Conservation (phyloP, 2,888 invertebrate genomes). For the Copidosoma aretas region DNA sequence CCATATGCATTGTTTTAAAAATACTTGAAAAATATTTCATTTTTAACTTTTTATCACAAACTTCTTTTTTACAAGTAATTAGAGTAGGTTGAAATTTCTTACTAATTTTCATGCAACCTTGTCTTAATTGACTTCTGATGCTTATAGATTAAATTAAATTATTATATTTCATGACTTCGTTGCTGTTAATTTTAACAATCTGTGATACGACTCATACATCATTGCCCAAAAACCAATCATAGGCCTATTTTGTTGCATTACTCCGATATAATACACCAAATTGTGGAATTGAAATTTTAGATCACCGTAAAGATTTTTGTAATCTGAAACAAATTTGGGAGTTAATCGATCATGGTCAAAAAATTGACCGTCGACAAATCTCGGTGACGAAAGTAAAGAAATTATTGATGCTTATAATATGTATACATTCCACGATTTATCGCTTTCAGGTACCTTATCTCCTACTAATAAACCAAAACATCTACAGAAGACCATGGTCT, state of each 20-base stretch:
- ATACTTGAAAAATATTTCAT: background rate
- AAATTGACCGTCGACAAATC: background rate
- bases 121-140: slow-evolving; percentile 6
- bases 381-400: background rate
- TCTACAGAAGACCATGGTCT: slow-evolving; percentile 10
- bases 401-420: slow-evolving; percentile 14
- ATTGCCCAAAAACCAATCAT: slow-evolving; percentile 6
- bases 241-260: background rate
- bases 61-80: background rate
- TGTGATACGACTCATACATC: slow-evolving; percentile 5
- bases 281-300: slow-evolving; percentile 16
- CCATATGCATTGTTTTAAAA: background rate
- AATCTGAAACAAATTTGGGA: background rate
- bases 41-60: background rate
- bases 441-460: background rate
- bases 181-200: background rate
- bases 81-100: background rate
- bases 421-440: background rate
- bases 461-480: slow-evolving; percentile 22
- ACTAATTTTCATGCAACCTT: background rate
- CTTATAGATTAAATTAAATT: background rate
- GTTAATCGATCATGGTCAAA: background rate
- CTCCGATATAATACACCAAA: background rate
- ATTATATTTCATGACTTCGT: background rate
- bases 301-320: slow-evolving; percentile 8